Evolutionary conservation across 2,797 vertebrate species (phyloP).

Genomic region (Botia kubotai): DNA sequence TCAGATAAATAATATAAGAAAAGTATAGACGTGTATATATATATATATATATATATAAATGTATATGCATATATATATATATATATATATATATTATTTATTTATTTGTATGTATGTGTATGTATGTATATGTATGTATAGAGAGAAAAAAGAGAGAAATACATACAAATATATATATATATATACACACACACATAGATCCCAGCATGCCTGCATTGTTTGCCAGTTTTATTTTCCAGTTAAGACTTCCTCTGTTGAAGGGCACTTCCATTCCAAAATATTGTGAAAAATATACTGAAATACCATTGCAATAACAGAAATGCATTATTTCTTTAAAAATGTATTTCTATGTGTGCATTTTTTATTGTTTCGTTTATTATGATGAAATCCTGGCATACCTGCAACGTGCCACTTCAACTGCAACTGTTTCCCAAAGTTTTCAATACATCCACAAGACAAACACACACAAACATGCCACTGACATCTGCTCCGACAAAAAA

Average conservation of each 20-base stretch:
- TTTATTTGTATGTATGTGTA: no score
- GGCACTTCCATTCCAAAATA: background rate
- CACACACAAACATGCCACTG: constrained; percentile 60
- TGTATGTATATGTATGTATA: no score
- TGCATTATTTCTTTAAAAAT: background rate
- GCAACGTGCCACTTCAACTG: constrained; percentile 46
- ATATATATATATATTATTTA: no score
- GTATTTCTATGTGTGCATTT: background rate
- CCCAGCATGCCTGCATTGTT: background rate
- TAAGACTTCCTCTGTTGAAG: background rate
- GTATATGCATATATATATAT: no score
- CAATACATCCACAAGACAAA: constrained; percentile 61
- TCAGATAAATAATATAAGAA: background rate
- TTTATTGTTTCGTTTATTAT: constrained; percentile 42
- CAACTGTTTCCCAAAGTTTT: constrained; percentile 61
- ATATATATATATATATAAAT: no score
- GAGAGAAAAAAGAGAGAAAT: no score
- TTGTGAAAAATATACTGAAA: background rate
- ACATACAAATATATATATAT: no score
- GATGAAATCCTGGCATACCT: constrained; percentile 44
- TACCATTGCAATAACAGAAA: background rate
- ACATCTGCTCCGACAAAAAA: constrained; percentile 65
- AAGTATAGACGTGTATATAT: no score
- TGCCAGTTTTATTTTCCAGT: background rate
- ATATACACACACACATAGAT: no score